phyloP scores from a whole-genome alignment of 2,888 invertebrate genomes.

The Notocelia uddmanniana region DNA sequence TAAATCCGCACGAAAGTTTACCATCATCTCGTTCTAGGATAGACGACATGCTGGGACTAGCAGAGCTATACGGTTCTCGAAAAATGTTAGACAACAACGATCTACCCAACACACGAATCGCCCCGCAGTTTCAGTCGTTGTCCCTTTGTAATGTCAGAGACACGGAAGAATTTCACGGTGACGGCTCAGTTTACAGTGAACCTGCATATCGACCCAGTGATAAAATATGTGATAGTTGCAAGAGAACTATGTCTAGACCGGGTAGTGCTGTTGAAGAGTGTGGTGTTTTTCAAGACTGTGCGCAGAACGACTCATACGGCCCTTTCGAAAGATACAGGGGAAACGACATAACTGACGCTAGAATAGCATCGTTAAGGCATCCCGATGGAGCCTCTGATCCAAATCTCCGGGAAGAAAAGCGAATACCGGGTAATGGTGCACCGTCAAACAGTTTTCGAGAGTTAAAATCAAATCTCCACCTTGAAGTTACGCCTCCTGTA shows the following conservation, averaged over 20 bases:
- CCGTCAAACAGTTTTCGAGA: conserved; percentile 87
- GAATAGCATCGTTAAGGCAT: conserved; percentile 91
- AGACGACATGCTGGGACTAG: conserved; percentile 92
- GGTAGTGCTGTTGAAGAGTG: conserved; percentile 89
- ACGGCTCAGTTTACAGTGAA: conserved; percentile 94
- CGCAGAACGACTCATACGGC: conserved; percentile 81
- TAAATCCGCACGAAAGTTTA: conserved; percentile 81
- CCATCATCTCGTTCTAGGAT: conserved; percentile 86
- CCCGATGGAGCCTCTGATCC: conserved; percentile 98
- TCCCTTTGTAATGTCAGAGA: conserved; percentile 90
- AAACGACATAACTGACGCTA: conserved; percentile 82
- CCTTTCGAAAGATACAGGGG: conserved; percentile 88
- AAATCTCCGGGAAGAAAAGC: conserved; percentile 90
- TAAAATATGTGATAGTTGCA: conserved; percentile 91
- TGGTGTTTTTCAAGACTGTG: conserved; percentile 84
- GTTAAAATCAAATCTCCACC: conserved; percentile 79
- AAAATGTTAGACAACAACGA: conserved; percentile 89
- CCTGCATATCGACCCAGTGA: conserved; percentile 91
- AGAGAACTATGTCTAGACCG: conserved; percentile 89
- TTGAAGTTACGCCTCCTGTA: conserved; percentile 83
- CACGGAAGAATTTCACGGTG: conserved; percentile 88
- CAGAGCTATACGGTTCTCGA: conserved; percentile 93
- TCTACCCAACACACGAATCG: conserved; percentile 82
- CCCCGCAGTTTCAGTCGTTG: conserved; percentile 89
- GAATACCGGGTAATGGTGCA: conserved; percentile 87